Base-by-base conservation (phyloP, 1,140 invertebrate species). In the Fopius arisanus region DNA sequence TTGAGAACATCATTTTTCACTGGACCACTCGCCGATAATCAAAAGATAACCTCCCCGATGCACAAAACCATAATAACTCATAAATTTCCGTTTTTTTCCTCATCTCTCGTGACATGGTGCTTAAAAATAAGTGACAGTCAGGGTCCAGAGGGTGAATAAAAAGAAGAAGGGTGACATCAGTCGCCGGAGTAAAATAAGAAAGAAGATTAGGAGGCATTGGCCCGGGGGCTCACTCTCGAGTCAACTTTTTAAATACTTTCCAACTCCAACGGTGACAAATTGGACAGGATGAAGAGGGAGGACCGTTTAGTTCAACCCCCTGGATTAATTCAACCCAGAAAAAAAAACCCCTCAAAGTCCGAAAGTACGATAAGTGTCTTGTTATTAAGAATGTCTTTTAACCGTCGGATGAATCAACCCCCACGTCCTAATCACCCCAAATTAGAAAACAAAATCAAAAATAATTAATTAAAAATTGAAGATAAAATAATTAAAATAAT, bases 191-290 rank as follows among this genome's bases (percentile, higher is more conserved):
- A 70, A 73, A 75, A 73, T 69, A 73, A 79, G 78, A 78, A 82
- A 77, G 78, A 80, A 82, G 79, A 81, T 80, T 79, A 76, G 77
- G 43, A 59, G 54, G 23, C 54, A 59, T 59, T 59, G 54, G 54
- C 54, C 54, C 21, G 19, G 54, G 54, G 54, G 54, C 78, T 78
- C 75, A 79, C 80, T 78, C 76, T 51, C 77, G 80, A 78, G 78
- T 78, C 76, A 83, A 83, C 83, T 84, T 84, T 84, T 83, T 84
- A 84, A 84, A 84, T 84, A 82, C 81, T 82, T 82, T 77, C 77
- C 79, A 80, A 77, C 78, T 81, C 79, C 75, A 79, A 80, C 81
- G 81, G 75, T 82, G 83, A 84, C 82, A 84, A 84, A 84, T 82
- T 84, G 78, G 73, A 70, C 73, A 51, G 65, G 29, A 37, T 43